A percentile compares a stretch with the other conserved stretches of the same genome.
These are phyloP conservation scores for Chanos chanos DNA, from an alignment of 2,797 vertebrate genomes.

Conservation along the genomic window DNA sequence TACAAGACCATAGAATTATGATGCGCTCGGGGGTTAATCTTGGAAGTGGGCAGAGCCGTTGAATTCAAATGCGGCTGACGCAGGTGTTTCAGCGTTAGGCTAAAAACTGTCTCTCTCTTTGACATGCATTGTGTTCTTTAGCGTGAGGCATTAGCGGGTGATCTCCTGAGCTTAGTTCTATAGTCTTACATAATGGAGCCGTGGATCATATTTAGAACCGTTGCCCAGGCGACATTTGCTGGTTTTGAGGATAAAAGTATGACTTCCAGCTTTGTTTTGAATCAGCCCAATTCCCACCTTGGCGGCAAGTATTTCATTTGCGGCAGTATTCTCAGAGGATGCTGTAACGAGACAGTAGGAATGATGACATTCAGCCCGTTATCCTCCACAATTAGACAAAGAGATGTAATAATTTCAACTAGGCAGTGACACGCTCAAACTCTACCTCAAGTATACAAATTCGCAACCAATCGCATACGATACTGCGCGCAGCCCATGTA, in stretches of 20 bases:
- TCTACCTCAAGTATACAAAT: not conserved
- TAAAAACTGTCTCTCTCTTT: no score
- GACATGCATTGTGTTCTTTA: no score
- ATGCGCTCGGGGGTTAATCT: no score
- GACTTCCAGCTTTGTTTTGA: not conserved
- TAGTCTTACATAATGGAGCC: not conserved
- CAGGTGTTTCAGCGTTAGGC: no score
- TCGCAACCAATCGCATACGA: not conserved
- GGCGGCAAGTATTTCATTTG: not conserved
- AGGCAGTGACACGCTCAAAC: no score
- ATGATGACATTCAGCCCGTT: conserved; percentile 20
- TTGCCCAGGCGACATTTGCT: not conserved
- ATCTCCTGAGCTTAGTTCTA: no score
- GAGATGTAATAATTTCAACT: not conserved
- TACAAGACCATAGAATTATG: no score
- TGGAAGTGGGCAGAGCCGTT: no score
- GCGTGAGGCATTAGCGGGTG: no score
- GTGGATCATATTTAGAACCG: not conserved
- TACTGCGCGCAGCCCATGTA: not conserved
- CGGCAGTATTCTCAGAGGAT: not conserved
- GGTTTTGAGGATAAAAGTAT: not conserved
- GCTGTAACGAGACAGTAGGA: not conserved
- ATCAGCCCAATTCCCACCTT: not conserved
- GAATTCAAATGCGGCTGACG: no score
- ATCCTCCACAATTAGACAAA: not conserved